Evolutionary conservation across 2,797 vertebrate species (phyloP), one percentile per base, ranked within the genome.

Genomic region (Jordanella pulchra): DNA sequence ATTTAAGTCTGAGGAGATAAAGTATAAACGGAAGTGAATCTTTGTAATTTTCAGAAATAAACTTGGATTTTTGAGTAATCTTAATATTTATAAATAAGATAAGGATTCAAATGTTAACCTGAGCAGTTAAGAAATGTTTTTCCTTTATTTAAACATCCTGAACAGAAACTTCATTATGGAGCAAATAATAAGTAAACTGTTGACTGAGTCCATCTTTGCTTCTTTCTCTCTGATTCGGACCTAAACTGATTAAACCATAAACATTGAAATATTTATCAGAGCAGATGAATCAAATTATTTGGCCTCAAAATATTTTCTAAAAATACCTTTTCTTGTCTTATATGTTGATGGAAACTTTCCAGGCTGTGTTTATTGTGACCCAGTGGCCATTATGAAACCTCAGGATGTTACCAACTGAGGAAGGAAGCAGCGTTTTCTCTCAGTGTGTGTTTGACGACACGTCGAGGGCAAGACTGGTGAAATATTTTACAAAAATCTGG

Each of bases 391-490:
- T 35, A 0, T 63, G 82, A 75, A 65, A 73, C 50, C 17, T 58
- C 47, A 25, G 77, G 76, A 75, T 17, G 53, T 78, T 42, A 53
- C 7, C 15, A 15, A 42, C 3, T 21, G 17, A 21, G 3, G 30
- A 15, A 35, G 30, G 56, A 35, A 5, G 18, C 35, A 35, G 17
- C 21, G 4, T 12, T 60, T 23, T 60, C 27, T 35, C 27, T 56
- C 17, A 39, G 35, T 56, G 27, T 28, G 48, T 50, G 27, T 55
- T 5, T n/a, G n/a, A 51, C 14, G 17, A 48, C 47, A 18, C 14
- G 9, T 14, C 1, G 7, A 13, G 23, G n/a, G 2, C 3, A n/a
- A 4, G n/a, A 54, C 3, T n/a, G 50, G 50, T 51, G 50, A 51
- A 51, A 51, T 51, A 23, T 23, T 51, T 51, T n/a, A 9, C 50